A percentile compares a stretch with the other conserved stretches of the same genome.
These are phyloP conservation scores for Tipula lateralis DNA, from an alignment of 2,888 invertebrate genomes.

Conservation along the genomic window DNA sequence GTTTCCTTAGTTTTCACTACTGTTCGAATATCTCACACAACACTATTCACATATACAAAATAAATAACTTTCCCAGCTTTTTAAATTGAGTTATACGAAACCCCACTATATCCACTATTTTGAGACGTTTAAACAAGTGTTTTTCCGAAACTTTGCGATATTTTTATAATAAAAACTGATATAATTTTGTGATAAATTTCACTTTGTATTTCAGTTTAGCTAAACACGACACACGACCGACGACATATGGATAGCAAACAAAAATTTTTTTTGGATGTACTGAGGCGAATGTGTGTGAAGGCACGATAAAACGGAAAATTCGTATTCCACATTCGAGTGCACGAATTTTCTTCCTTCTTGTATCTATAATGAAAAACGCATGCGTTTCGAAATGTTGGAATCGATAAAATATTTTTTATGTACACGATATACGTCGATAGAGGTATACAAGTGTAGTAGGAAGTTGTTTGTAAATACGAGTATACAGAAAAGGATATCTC, in stretches of 20 bases:
- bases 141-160: neutral
- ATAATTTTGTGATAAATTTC: neutral
- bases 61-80: neutral
- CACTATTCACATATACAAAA: neutral
- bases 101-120: neutral
- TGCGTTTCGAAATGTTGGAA: neutral
- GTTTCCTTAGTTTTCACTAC: neutral
- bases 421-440: neutral
- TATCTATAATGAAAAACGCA: neutral
- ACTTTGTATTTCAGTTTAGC: neutral
- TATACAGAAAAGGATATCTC: neutral
- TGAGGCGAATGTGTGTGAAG: neutral
- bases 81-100: neutral
- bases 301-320: neutral
- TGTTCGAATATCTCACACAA: neutral
- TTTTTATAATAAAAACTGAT: neutral
- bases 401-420: neutral
- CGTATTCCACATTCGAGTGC: neutral
- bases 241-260: neutral
- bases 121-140: neutral
- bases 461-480: neutral
- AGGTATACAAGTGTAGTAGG: neutral
- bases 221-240: neutral
- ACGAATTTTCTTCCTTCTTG: neutral
- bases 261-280: neutral